These are phyloP conservation scores for Perizoma affinitatum DNA, from an alignment of 2,888 invertebrate genomes.

Conservation along the genomic window DNA sequence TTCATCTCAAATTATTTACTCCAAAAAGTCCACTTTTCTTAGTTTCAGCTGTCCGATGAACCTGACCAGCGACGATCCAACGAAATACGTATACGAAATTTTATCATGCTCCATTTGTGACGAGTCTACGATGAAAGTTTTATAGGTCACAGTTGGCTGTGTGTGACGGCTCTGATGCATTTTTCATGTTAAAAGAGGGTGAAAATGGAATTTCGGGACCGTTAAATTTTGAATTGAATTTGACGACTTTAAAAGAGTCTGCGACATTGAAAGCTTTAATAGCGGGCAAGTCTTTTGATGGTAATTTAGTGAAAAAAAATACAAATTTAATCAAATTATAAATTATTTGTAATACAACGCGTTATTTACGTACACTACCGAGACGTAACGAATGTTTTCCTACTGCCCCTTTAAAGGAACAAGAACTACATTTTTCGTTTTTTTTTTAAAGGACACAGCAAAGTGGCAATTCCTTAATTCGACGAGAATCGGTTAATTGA, in stretches of 20 bases:
- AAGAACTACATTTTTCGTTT: no score
- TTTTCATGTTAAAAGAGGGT: slow-evolving; percentile 33
- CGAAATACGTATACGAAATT: slow-evolving; percentile 1
- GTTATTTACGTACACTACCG: no score
- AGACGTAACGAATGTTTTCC: no score
- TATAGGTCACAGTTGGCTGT: slow-evolving; percentile 52
- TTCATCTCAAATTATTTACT: no score
- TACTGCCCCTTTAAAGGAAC: no score
- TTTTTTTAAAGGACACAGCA: no score
- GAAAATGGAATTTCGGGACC: slow-evolving; percentile 28
- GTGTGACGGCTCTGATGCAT: slow-evolving; percentile 27
- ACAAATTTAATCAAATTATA: background rate
- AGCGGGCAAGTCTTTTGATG: slow-evolving; percentile 7
- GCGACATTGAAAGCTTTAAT: slow-evolving; percentile 5
- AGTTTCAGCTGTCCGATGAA: no score
- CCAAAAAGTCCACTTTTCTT: no score
- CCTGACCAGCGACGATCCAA: slow-evolving; percentile 3
- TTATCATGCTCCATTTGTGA: slow-evolving; percentile 19
- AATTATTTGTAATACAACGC: no score
- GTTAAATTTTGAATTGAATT: slow-evolving; percentile 24
- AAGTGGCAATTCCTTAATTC: no score
- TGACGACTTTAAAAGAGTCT: slow-evolving; percentile 19
- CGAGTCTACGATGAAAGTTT: slow-evolving; percentile 47
- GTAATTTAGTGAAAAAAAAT: background rate
- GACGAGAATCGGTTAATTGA: no score